Evolutionary conservation across 2,113 vertebrate genomes (phyloP), one percentile per base, ranked within the genome.

Genomic region (Nicator chloris): DNA sequence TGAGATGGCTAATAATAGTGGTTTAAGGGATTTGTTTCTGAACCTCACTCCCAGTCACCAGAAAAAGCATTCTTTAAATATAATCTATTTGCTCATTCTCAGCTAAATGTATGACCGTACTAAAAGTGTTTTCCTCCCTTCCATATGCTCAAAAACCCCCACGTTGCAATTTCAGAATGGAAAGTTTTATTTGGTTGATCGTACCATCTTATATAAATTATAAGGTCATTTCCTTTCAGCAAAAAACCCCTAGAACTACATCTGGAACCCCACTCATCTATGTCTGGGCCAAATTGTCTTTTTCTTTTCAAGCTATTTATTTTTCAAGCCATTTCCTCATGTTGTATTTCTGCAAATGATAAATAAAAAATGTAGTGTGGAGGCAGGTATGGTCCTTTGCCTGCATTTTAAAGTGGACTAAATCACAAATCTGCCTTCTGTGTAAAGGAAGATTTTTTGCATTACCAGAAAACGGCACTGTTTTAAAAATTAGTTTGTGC

Each of bases 1-100:
- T 82, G 95, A 96, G 94, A 95, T 50, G 13, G 61, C 90, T 96
- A 95, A 95, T 92, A 94, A 96, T 96, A 96, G 90, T 54, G 14
- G 19, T 93, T 94, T 75, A 75, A 84, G 45, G 39, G 82, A 94
- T 93, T 88, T 86, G 53, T 64, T 96, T 95, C 94, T 82, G 26
- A 90, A 51, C 19, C 16, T 51, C 40, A 7, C 20, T 81, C 11
- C 7, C 42, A 61, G 69, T 14, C 45, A 88, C 39, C 39, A 85
- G 88, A 93, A 92, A 88, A 85, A 88, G 15, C 49, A 33, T 66
- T 83, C 63, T 88, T 77, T 86, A 88, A 89, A 77, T 83, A 91
- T 56, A 83, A 81, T 80, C 42, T 78, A 28, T 87, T 91, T 69
- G 73, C 66, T 95, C 57, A 87, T 79, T 91, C 68, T 76, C 56